Evolutionary conservation across 2,113 vertebrate species (phyloP).

Genomic region (Microtus richardsoni): DNA sequence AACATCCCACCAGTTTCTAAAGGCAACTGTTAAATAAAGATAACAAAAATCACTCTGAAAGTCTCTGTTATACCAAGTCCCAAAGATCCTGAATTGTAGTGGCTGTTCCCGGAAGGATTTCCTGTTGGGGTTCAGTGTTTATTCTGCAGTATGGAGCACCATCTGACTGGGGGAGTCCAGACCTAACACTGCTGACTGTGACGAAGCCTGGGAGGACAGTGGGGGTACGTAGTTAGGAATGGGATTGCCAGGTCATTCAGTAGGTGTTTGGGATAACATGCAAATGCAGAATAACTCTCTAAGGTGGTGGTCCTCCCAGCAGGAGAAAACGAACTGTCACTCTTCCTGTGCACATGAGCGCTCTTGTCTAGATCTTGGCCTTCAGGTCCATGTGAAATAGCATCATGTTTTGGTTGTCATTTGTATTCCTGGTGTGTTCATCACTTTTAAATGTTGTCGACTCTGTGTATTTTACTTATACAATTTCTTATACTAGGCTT

Average conservation of each 20-base stretch:
- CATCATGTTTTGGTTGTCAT: neutral
- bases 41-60: neutral
- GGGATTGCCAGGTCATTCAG: neutral
- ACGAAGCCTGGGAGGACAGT: neutral
- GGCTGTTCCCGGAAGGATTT: neutral
- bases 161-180: neutral
- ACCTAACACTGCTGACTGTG: neutral
- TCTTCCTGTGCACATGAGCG: neutral
- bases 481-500: neutral
- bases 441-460: neutral
- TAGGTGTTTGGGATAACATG: neutral
- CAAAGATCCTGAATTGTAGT: slow-evolving; percentile 9
- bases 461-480: neutral
- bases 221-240: neutral
- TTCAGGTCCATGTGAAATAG: neutral
- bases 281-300: neutral
- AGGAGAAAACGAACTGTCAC: neutral
- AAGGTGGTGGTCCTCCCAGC: neutral
- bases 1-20: neutral
- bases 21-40: slow-evolving; percentile 20
- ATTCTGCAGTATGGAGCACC: neutral
- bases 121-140: neutral
- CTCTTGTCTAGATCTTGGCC: neutral
- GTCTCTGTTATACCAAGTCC: slow-evolving; percentile 16
- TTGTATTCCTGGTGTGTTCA: neutral